These are phyloP conservation scores for Panurus biarmicus DNA, from an alignment of 2,113 vertebrate species.

Conservation along the genomic window DNA sequence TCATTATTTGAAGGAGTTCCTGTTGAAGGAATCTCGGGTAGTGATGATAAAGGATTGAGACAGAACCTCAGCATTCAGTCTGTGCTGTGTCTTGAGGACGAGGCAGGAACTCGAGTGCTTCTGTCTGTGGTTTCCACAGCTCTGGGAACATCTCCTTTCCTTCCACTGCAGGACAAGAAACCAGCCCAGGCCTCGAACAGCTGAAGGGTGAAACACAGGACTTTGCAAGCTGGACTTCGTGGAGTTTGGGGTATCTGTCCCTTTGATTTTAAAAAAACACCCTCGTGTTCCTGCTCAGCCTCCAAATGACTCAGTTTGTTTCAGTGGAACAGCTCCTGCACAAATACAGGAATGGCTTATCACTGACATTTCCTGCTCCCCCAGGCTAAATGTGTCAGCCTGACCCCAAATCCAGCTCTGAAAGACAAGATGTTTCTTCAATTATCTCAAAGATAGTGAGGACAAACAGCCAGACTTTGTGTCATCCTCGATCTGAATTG, in stretches of 20 bases:
- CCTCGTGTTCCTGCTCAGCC: neutral
- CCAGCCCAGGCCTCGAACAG: neutral
- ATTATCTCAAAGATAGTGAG: neutral
- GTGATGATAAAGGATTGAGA: neutral
- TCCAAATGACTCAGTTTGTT: neutral
- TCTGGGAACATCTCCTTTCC: neutral
- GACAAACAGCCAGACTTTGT: neutral
- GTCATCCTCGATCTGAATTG: neutral
- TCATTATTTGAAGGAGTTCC: neutral
- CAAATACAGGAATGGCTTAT: neutral
- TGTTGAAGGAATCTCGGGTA: neutral
- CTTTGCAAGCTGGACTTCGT: neutral
- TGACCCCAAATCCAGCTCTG: neutral
- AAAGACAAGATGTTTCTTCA: neutral
- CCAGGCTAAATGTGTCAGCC: neutral
- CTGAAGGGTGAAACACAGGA: neutral
- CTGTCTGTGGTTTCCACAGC: neutral
- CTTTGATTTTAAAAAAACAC: neutral
- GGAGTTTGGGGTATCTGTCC: neutral
- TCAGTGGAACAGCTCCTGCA: neutral
- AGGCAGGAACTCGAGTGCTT: neutral
- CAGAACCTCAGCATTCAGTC: neutral
- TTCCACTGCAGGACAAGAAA: neutral
- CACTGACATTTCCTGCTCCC: neutral
- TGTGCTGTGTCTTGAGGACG: neutral